phyloP scores from a whole-genome alignment of 2,888 invertebrate genomes.

The Petrolisthes cinctipes region DNA sequence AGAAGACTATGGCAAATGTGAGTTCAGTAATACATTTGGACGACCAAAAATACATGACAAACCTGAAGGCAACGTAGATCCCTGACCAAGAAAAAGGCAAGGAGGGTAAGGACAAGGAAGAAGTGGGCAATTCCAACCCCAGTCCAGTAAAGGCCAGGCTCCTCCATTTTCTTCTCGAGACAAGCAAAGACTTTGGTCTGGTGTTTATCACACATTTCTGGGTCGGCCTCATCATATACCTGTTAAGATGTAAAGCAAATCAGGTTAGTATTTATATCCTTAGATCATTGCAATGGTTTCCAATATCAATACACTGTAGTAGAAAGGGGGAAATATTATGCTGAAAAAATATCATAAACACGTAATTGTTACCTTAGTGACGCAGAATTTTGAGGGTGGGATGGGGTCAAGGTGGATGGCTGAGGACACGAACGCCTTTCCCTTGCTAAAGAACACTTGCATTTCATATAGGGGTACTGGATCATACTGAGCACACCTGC shows the following conservation, averaged over 20 bases:
- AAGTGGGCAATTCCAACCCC: slow-evolving; percentile 54
- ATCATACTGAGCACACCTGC: slow-evolving; percentile 36
- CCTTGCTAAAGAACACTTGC: slow-evolving; percentile 50
- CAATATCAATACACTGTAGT: neutral
- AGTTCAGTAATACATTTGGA: neutral
- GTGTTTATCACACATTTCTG: slow-evolving; percentile 46
- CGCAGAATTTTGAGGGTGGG: slow-evolving; percentile 41
- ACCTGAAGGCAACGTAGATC: slow-evolving; percentile 63
- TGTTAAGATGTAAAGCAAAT: neutral
- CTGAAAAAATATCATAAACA: neutral
- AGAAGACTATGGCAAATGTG: neutral
- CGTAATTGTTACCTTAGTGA: slow-evolving; percentile 34
- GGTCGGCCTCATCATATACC: slow-evolving; percentile 46
- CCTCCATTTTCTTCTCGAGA: slow-evolving; percentile 34
- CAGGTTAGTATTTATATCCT: neutral
- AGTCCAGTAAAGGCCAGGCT: slow-evolving; percentile 52
- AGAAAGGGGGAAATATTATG: neutral
- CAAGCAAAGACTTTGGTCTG: slow-evolving; percentile 61
- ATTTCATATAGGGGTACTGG: slow-evolving; percentile 47
- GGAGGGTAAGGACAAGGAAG: slow-evolving; percentile 51
- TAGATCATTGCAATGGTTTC: neutral
- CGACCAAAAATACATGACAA: neutral
- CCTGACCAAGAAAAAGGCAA: slow-evolving; percentile 54
- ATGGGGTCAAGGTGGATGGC: slow-evolving; percentile 49
- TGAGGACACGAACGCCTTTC: slow-evolving; percentile 45